These are phyloP conservation scores for Drosophila flavopinicola DNA, from an alignment of 2,888 invertebrate genomes.

Conservation along the genomic window DNA sequence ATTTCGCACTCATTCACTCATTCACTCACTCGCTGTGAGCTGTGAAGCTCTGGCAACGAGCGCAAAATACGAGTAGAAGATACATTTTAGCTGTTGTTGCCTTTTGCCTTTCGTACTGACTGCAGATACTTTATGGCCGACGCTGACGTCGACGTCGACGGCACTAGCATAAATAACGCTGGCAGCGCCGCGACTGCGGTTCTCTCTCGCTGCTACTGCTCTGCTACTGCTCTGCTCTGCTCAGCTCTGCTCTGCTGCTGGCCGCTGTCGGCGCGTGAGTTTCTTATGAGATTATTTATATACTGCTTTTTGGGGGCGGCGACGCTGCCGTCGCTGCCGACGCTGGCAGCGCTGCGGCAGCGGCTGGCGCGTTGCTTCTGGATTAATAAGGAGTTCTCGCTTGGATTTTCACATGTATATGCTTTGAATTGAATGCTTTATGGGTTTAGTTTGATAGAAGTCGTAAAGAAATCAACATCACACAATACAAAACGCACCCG, in stretches of 20 bases:
- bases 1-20: constrained; percentile 61
- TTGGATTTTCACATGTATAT: constrained; percentile 85
- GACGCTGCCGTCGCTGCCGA: constrained; percentile 27
- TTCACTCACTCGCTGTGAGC: constrained; percentile 19
- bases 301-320: constrained; percentile 56
- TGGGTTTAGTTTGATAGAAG: constrained; percentile 85
- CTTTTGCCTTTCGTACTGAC: constrained; percentile 42
- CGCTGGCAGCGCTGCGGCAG: constrained; percentile 51
- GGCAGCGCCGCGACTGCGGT: constrained; percentile 40
- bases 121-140: constrained; percentile 70
- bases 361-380: constrained; percentile 73
- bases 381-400: constrained; percentile 85
- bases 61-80: constrained; percentile 53
- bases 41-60: constrained; percentile 27
- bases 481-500: constrained; percentile 74
- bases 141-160: constrained; percentile 27
- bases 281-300: constrained; percentile 83
- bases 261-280: constrained; percentile 61
- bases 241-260: constrained; percentile 31
- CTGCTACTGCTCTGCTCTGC: no score
- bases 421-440: constrained; percentile 85
- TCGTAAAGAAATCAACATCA: constrained; percentile 86
- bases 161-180: constrained; percentile 43
- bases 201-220: constrained; percentile 55
- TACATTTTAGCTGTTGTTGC: constrained; percentile 32